These are phyloP conservation scores for Drosophila teissieri DNA, from an alignment of 1,140 invertebrate genomes.

Conservation along the genomic window DNA sequence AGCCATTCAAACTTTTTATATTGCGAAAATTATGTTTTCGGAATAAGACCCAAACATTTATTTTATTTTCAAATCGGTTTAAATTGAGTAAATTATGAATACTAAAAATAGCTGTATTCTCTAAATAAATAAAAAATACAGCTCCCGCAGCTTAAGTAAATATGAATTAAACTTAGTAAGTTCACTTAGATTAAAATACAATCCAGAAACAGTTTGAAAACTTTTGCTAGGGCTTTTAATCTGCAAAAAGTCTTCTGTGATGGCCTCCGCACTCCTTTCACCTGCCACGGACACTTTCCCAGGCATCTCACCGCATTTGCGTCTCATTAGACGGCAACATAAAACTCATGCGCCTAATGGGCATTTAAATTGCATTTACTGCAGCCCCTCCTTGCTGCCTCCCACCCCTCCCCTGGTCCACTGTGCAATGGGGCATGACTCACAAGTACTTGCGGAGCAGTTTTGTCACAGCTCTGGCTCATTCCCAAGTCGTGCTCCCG, in stretches of 20 bases:
- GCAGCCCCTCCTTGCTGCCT: slow-evolving; percentile 8
- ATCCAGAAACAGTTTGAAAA: too few relatives aligned
- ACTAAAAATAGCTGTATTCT: too few relatives aligned
- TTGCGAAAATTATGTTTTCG: too few relatives aligned
- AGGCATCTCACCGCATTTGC: slow-evolving; percentile 38
- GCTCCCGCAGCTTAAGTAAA: too few relatives aligned
- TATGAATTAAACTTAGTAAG: too few relatives aligned
- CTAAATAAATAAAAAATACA: too few relatives aligned
- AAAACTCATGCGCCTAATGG: slow-evolving; percentile 71
- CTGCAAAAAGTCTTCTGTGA: neutral
- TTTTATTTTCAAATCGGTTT: too few relatives aligned
- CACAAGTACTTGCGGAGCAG: slow-evolving; percentile 36
- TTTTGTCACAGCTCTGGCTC: slow-evolving; percentile 60
- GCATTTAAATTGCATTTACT: slow-evolving; percentile 66
- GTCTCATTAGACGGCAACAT: slow-evolving; percentile 41
- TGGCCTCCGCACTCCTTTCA: slow-evolving; percentile 25
- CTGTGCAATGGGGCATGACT: slow-evolving; percentile 72
- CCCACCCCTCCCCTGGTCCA: neutral
- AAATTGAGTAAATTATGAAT: too few relatives aligned
- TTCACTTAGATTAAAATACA: too few relatives aligned
- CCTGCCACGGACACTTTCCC: slow-evolving; percentile 31
- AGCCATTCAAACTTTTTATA: too few relatives aligned
- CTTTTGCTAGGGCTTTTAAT: too few relatives aligned
- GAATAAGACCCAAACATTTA: too few relatives aligned
- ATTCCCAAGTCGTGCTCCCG: slow-evolving; percentile 38